These are phyloP conservation scores for Phortica variegata DNA, from an alignment of 1,140 invertebrate genomes.

Conservation along the genomic window DNA sequence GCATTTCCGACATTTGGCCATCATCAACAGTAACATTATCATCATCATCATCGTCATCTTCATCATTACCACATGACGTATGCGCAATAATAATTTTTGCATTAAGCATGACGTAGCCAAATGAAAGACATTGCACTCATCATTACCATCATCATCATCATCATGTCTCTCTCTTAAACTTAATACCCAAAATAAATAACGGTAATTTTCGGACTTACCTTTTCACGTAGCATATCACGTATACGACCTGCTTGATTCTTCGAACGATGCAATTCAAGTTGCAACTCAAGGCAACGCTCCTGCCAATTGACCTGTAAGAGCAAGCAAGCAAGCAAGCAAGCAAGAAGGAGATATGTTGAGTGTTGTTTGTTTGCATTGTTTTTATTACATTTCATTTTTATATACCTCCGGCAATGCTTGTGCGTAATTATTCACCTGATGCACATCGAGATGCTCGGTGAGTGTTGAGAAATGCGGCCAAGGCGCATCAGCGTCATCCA, in stretches of 20 bases:
- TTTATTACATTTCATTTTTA: neutral
- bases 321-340: too few species aligned
- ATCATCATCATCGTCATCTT: too few species aligned
- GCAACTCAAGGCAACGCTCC: constrained; percentile 78
- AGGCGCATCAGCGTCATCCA: constrained; percentile 44
- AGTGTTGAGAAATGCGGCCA: constrained; percentile 52
- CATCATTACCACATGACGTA: too few species aligned
- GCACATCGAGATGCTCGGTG: constrained; percentile 49
- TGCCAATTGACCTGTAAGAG: constrained; percentile 69
- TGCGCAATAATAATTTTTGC: too few species aligned
- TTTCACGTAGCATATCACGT: constrained; percentile 80
- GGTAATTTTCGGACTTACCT: constrained; percentile 62
- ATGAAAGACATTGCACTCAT: too few species aligned
- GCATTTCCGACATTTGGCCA: too few species aligned
- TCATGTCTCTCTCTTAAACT: neutral
- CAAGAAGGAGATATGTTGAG: neutral
- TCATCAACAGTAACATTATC: too few species aligned
- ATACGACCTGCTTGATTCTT: constrained; percentile 81
- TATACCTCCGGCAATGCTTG: constrained; percentile 46
- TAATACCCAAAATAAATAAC: neutral
- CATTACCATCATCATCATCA: too few species aligned
- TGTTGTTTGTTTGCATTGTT: neutral
- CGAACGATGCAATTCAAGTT: constrained; percentile 78
- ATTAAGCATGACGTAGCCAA: too few species aligned
- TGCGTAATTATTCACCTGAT: constrained; percentile 53